Base-by-base conservation (phyloP, 2,113 vertebrate species). In the Thamnaconus septentrionalis region DNA sequence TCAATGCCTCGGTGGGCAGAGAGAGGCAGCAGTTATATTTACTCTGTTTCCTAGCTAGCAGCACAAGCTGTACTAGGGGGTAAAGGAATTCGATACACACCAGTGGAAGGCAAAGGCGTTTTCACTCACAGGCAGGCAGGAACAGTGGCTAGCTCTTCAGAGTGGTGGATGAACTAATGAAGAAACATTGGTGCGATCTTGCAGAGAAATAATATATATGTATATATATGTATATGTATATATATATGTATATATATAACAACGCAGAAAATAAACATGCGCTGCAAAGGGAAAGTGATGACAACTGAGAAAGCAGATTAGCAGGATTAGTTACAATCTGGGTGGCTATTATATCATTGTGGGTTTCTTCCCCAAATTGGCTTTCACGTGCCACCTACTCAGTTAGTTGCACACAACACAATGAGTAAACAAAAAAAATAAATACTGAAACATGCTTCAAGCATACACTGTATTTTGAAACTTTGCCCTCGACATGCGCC, bases 11-110 rank as follows among this genome's bases (percentile, higher is more conserved):
- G 83, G 85, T 88, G 85, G 85, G 85, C 81, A 31, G 79, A 66
- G 71, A 87, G 83, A 84, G 81, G 77, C 79, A 83, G 83, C 80
- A 77, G 86, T 86, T 88, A 88, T 89, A 87, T 88, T 89, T 89
- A 85, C 85, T 84, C 86, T 77, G 78, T 71, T 89, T 89, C 88
- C 83, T 88, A 75, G 84, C 84, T 85, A 86, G 83, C 83, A 88
- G 86, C 87, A 65, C 65, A 74, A 78, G 80, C 79, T 78, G 69
- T 85, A 80, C 75, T 78, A 71, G 77, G 71, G 75, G 81, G 75
- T 86, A 88, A 76, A 81, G 83, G 79, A 90, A 88, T 90, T 89
- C 87, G 64, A 90, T 90, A 85, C 75, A 75, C 73, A 80, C 73
- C 67, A 76, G 75, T 82, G 80, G 85, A 87, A 84, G 83, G 80